Base-by-base conservation (phyloP, 35 echinoderm and acorn worm species). In the Eucidaris tribuloides region DNA sequence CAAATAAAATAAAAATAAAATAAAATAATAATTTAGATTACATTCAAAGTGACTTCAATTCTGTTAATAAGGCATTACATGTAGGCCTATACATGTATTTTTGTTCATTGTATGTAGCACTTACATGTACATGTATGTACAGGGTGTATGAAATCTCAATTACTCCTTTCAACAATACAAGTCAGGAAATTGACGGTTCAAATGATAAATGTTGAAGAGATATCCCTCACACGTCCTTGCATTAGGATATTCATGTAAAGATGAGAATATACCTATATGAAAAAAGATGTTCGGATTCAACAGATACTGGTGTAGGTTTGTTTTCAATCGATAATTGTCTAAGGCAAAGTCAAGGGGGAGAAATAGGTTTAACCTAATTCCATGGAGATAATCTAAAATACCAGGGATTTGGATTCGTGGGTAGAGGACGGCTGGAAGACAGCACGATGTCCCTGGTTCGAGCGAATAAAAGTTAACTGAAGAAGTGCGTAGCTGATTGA, bases 261-360 rank as follows among this genome's bases (percentile, higher is more conserved):
- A 42, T 14, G 96, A 99, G 42, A 62, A 82, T 76, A 90, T 81
- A 20, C 96, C 96, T 36, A 99, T 93, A 64, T 99, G 96, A 5
- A 58, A 45, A 87, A 99, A 99, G 28, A 99, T n/a, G 56, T 99
- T 99, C 4, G 96, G 96, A 28, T 60, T 80, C 4, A 83, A 42
- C 14, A 99, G 37, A 62, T 90, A 99, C 62, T 99, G 91, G 1
- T 42, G 76, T 0, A 90, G 74, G 20, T 74, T 82, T 14, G 32
- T 43, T 36, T 79, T 29, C 9, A 33, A 22, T 3, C 82, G 81
- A 65, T 90, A 99, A 38, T 89, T 66, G 1, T 89, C 86, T 57
- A 99, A 71, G 5, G 91, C 96, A 62, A 92, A 87, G 58, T 99
- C 96, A 37, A 99, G n/a, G 1, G 90, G 86, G 2, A 81, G 34